These are phyloP conservation scores for Melieria picta DNA, from an alignment of 2,888 invertebrate genomes.

Conservation along the genomic window DNA sequence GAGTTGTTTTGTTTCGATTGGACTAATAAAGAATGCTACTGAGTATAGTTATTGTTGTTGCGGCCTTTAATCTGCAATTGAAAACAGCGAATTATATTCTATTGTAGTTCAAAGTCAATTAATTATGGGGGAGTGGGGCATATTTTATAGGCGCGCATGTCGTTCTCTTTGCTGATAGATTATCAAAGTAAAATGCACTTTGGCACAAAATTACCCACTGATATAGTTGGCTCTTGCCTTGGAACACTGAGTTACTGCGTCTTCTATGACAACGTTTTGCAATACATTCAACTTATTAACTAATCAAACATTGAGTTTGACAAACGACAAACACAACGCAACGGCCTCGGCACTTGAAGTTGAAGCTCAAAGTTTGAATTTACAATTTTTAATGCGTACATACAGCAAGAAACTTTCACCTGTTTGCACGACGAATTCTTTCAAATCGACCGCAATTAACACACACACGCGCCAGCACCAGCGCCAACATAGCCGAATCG, in stretches of 20 bases:
- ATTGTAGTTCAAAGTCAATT: not conserved
- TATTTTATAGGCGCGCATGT: too few species aligned
- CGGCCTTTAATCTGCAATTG: constrained; percentile 13
- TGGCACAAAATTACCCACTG: not conserved
- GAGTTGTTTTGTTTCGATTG: not conserved
- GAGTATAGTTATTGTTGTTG: not conserved
- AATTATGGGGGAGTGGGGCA: too few species aligned
- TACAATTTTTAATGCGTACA: constrained; percentile 26
- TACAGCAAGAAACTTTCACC: constrained; percentile 50
- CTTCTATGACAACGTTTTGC: too few species aligned
- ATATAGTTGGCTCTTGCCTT: not conserved
- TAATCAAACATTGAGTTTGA: too few species aligned
- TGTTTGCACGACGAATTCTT: constrained; percentile 40
- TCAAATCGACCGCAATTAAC: constrained; percentile 8
- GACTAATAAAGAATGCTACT: not conserved
- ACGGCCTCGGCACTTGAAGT: not conserved
- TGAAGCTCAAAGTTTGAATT: constrained; percentile 5
- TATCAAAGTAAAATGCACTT: too few species aligned
- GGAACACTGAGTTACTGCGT: too few species aligned
- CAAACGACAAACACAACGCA: not conserved
- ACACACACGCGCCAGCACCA: constrained; percentile 2
- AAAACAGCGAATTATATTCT: not conserved
- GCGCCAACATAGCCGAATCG: not conserved
- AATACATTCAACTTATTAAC: too few species aligned
- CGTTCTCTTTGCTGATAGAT: too few species aligned